A percentile compares a stretch with the other conserved stretches of the same genome.
Evolutionary conservation across 2,113 vertebrate genomes (phyloP).

Genomic region (Orientallactaga bullata): DNA sequence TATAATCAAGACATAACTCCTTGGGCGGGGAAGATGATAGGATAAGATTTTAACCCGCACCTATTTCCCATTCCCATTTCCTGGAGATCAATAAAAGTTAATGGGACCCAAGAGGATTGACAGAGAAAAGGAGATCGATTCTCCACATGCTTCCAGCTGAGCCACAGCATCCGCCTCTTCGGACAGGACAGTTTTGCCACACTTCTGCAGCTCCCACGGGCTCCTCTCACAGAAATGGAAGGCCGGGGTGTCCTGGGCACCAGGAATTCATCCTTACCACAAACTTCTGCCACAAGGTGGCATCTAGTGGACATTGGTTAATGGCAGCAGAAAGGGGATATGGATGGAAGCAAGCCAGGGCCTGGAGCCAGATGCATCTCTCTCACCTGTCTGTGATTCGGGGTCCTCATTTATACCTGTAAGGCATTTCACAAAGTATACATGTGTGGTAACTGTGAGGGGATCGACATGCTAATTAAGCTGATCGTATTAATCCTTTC

Average conservation of each 20-base stretch:
- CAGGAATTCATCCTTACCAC: rapidly evolving
- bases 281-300: background rate
- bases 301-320: rapidly evolving
- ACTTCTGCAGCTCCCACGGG: background rate
- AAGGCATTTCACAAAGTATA: background rate
- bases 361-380: background rate
- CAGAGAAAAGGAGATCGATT: background rate
- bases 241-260: background rate
- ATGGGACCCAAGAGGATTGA: background rate
- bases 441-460: background rate
- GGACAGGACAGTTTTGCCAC: background rate
- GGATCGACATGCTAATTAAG: background rate
- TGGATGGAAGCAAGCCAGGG: too few relatives aligned
- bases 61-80: background rate
- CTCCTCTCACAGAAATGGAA: background rate
- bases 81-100: background rate
- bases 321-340: rapidly evolving
- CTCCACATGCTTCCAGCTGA: background rate
- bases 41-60: background rate
- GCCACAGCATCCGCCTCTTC: background rate
- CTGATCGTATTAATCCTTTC: background rate
- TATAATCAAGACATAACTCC: background rate
- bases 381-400: background rate
- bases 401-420: background rate
- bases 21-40: background rate